Evolutionary conservation across 2,888 invertebrate genomes (phyloP).

Genomic region (Augiades crinisus): DNA sequence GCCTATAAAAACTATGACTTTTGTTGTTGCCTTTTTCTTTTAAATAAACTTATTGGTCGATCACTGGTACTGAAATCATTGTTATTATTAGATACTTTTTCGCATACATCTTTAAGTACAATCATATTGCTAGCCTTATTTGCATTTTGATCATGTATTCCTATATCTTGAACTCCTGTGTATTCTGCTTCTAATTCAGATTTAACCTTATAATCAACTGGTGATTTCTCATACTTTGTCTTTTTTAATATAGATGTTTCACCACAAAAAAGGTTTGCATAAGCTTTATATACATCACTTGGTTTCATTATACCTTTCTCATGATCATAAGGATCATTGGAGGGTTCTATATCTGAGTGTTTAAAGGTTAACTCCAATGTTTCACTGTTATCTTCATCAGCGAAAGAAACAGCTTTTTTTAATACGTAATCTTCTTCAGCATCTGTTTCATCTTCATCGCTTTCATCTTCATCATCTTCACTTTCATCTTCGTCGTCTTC

Average conservation of each 20-base stretch:
- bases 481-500: constrained; percentile 29
- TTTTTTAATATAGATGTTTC: constrained; percentile 56
- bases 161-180: constrained; percentile 26
- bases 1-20: constrained; percentile 36
- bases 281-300: constrained; percentile 66
- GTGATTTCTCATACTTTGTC: constrained; percentile 17
- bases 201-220: neutral
- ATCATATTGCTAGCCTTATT: constrained; percentile 47
- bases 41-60: constrained; percentile 66
- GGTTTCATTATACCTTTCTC: constrained; percentile 61
- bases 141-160: neutral
- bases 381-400: constrained; percentile 60
- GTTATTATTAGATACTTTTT: constrained; percentile 42
- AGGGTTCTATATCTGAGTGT: constrained; percentile 53
- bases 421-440: constrained; percentile 26
- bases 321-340: constrained; percentile 44
- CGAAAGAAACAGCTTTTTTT: constrained; percentile 62
- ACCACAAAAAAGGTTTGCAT: constrained; percentile 45
- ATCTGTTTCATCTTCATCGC: too few species aligned
- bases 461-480: constrained; percentile 27
- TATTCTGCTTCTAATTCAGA: constrained; percentile 20
- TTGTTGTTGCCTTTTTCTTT: constrained; percentile 59
- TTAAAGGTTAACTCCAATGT: constrained; percentile 60
- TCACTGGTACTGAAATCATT: constrained; percentile 38
- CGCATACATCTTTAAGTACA: constrained; percentile 58